Base-by-base conservation (phyloP, 2,888 invertebrate species). In the Caenorhabditis doughertyi region DNA sequence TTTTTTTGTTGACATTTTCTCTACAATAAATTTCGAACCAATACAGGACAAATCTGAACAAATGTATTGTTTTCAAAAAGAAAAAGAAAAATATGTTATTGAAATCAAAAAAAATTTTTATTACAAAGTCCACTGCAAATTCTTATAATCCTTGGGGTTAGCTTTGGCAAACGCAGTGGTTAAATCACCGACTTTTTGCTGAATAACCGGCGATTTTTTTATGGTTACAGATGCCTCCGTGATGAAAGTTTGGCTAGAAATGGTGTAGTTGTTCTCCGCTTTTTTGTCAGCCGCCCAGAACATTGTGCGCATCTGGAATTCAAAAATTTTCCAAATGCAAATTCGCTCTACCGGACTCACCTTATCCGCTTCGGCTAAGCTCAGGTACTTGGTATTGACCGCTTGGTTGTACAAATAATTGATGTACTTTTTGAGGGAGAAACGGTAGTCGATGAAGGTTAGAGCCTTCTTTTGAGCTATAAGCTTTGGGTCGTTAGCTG, bases 401-500 rank as follows among this genome's bases (percentile, higher is more conserved):
- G 55, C 62, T 18, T 72, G 56, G 49, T 71, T 71, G n/a, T 64
- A 71, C 9, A 79, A 18, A 21, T 58, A 71, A n/a, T 71, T 79
- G 13, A 79, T 56, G 16, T 65, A 79, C 18, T 79, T 79, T 56
- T 71, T 79, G 21, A 79, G 51, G 13, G 80, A 73, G 27, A 21
- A 80, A 47, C 80, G 51, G 42, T 62, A 53, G 25, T 80, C 73
- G 16, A 80, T 51, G 18, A 80, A 80, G 0, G 73, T 49, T 0
- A 68, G 27, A 8, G 80, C 68, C 39, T 73, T 74, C 2, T 53
- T 62, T n/a, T 73, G 49, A 21, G 68, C 68, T 29, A 32, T 68
- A 60, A n/a, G 67, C 39, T 47, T 47, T 3, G 44, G 44, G 18
- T 47, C 18, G 18, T 47, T 47, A 18, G n/a, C 8, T 47, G 44